Percentiles rank a stretch among this genome's conserved stretches.
These are phyloP conservation scores for Tolypeutes matacus DNA, from an alignment of 2,797 vertebrate species.

Conservation along the genomic window DNA sequence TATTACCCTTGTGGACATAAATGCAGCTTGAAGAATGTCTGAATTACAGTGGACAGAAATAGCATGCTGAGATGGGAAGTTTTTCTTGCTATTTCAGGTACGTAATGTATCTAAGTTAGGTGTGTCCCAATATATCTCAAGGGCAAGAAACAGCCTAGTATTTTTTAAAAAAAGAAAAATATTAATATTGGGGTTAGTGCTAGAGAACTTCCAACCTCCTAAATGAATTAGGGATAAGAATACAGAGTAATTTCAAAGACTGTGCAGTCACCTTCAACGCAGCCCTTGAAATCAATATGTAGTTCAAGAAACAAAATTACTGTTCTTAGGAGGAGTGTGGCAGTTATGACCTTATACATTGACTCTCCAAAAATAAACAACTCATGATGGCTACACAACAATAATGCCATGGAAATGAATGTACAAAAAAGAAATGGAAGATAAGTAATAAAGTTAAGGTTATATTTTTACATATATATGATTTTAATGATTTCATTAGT, in stretches of 20 bases:
- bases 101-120: constrained; percentile 72
- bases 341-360: constrained; percentile 37
- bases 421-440: background rate
- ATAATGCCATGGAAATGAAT: background rate
- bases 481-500: background rate
- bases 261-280: constrained; percentile 58
- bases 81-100: constrained; percentile 78
- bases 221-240: constrained; percentile 67
- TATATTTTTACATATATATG: background rate
- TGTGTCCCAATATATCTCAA: constrained; percentile 72
- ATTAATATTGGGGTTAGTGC: constrained; percentile 35
- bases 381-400: background rate
- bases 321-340: constrained; percentile 48
- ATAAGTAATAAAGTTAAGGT: background rate
- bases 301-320: constrained; percentile 61
- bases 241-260: constrained; percentile 66
- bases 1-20: constrained; percentile 84
- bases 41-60: constrained; percentile 83
- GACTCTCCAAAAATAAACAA: constrained; percentile 66
- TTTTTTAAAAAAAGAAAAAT: constrained; percentile 40
- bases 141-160: constrained; percentile 50
- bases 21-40: constrained; percentile 84
- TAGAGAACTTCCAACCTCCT: constrained; percentile 42
- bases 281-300: constrained; percentile 65
- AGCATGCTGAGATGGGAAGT: constrained; percentile 78